phyloP scores from a whole-genome alignment of 2,113 vertebrate species.

The Fulmarus glacialis region DNA sequence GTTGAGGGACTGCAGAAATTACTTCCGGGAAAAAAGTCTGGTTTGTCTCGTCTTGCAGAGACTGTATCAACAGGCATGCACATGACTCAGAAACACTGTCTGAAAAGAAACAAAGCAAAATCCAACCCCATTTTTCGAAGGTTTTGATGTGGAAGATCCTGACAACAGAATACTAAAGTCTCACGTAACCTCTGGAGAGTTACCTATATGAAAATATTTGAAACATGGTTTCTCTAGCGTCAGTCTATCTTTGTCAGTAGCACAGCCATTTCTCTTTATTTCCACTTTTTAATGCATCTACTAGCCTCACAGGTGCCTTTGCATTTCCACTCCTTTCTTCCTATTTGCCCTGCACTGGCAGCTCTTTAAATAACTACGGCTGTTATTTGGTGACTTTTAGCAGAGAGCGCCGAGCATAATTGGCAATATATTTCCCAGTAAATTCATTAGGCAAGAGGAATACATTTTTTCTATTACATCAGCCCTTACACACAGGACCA shows the following conservation, averaged over 20 bases:
- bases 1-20: not conserved
- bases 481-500: not conserved
- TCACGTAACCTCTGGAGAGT: not conserved
- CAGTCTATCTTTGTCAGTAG: not conserved
- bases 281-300: not conserved
- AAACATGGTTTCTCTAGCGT: not conserved
- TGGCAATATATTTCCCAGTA: conserved; percentile 9
- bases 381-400: conserved; percentile 30
- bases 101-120: conserved; percentile 8
- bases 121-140: not conserved
- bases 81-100: not conserved
- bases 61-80: not conserved
- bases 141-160: not conserved
- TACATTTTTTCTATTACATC: not conserved
- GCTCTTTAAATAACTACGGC: not conserved
- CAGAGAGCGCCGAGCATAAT: not conserved
- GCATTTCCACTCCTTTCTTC: not conserved
- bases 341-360: not conserved
- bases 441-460: conserved; percentile 54
- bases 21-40: not conserved
- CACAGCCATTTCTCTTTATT: not conserved
- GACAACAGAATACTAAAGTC: not conserved
- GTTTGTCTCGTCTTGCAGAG: not conserved
- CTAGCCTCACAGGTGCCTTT: not conserved
- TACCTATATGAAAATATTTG: not conserved